Evolutionary conservation across 2,797 vertebrate genomes (phyloP).

Genomic region (Gallinago nigripennis): DNA sequence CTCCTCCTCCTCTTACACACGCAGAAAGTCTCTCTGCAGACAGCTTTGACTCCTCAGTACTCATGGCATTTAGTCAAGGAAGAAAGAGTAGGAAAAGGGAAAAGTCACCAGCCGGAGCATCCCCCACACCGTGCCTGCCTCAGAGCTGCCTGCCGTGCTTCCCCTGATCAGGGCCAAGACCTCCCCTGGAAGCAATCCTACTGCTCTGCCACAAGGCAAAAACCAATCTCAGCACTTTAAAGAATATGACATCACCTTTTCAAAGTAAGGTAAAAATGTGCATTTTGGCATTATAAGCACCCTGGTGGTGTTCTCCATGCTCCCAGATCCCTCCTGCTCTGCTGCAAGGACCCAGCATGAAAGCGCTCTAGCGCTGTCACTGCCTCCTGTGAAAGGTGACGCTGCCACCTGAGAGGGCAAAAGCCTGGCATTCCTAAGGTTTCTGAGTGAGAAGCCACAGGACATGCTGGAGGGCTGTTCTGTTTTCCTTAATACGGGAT

Average conservation of each 20-base stretch:
- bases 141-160: not conserved
- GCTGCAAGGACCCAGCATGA: not conserved
- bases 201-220: not conserved
- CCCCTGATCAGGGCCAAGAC: not conserved
- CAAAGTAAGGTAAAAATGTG: rapidly evolving
- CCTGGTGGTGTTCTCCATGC: not conserved
- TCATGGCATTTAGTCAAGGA: not conserved
- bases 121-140: rapidly evolving
- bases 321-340: not conserved
- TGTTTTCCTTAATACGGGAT: not conserved
- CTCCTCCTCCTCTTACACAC: not conserved
- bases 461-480: not conserved
- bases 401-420: not conserved
- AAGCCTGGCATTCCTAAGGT: not conserved
- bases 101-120: rapidly evolving
- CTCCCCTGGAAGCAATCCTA: not conserved
- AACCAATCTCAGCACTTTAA: not conserved
- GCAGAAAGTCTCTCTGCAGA: not conserved
- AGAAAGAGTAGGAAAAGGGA: not conserved
- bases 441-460: not conserved
- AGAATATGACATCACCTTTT: rapidly evolving
- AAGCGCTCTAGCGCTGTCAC: not conserved
- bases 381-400: not conserved
- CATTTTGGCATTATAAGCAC: not conserved
- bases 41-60: not conserved